Percentiles rank a stretch among this genome's conserved stretches.
These are phyloP conservation scores for Xenopus laevis DNA, from an alignment of 2,113 vertebrate genomes.

Conservation along the genomic window DNA sequence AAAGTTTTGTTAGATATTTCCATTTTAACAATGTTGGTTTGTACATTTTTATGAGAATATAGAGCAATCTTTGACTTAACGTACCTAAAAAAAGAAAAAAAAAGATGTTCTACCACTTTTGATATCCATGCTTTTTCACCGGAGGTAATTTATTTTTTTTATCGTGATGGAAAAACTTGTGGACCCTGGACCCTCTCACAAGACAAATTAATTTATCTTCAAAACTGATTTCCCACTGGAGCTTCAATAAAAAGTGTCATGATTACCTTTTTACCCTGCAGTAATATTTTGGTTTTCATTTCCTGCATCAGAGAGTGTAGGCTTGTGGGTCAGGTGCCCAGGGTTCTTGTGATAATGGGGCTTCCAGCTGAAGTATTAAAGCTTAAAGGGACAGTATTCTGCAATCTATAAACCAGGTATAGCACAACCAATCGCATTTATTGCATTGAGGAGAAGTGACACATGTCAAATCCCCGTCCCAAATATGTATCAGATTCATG, in stretches of 20 bases:
- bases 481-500: too few species aligned
- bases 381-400: neutral
- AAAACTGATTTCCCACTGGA: constrained; percentile 15
- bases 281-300: constrained; percentile 9
- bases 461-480: too few species aligned
- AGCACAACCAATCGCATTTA: too few species aligned
- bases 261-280: constrained; percentile 26
- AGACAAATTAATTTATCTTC: constrained; percentile 20
- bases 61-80: constrained; percentile 10
- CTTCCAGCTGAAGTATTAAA: neutral
- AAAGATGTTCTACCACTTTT: constrained; percentile 52
- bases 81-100: constrained; percentile 45
- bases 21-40: constrained; percentile 9
- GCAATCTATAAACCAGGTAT: too few species aligned
- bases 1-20: neutral
- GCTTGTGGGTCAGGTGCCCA: neutral
- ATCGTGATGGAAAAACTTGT: constrained; percentile 6
- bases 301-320: neutral
- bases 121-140: constrained; percentile 17
- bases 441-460: too few species aligned
- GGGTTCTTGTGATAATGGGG: neutral
- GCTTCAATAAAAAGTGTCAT: constrained; percentile 23
- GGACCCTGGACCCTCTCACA: neutral
- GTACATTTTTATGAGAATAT: constrained; percentile 37
- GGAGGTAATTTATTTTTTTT: constrained; percentile 30